Conservation (phyloP, 2,113 vertebrate genomes). For the Nymphicus hollandicus region DNA sequence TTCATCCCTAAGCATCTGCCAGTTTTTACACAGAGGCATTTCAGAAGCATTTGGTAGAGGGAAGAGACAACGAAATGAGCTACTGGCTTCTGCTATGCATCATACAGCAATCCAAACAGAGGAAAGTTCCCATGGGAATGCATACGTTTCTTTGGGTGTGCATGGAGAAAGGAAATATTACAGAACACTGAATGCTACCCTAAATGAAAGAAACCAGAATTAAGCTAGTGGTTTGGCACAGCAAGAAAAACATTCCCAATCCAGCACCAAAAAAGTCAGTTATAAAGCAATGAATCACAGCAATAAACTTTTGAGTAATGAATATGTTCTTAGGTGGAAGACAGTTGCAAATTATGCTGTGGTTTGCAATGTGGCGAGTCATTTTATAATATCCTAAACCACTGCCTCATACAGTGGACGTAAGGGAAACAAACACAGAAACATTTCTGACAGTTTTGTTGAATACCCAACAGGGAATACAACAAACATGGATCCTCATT, state of each 20-base stretch:
- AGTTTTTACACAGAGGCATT: background rate
- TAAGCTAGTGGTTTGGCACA: background rate
- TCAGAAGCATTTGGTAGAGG: background rate
- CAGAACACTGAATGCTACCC: background rate
- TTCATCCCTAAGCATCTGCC: background rate
- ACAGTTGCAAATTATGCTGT: background rate
- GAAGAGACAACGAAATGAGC: background rate
- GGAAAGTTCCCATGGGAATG: background rate
- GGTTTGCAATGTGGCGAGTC: background rate
- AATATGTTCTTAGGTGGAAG: background rate
- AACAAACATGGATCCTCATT: background rate
- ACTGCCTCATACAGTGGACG: background rate
- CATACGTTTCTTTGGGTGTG: background rate
- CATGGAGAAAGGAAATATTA: background rate
- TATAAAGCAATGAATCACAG: background rate
- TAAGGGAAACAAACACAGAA: background rate
- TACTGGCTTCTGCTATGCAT: background rate
- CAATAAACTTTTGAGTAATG: background rate
- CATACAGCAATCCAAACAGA: background rate
- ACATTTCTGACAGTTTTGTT: background rate
- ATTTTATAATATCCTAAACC: background rate
- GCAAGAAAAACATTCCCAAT: background rate
- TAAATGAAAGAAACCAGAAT: background rate
- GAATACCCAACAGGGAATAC: background rate
- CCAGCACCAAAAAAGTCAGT: background rate